Base-by-base conservation (phyloP, 2,113 vertebrate genomes). In the Nothoprocta perdicaria region DNA sequence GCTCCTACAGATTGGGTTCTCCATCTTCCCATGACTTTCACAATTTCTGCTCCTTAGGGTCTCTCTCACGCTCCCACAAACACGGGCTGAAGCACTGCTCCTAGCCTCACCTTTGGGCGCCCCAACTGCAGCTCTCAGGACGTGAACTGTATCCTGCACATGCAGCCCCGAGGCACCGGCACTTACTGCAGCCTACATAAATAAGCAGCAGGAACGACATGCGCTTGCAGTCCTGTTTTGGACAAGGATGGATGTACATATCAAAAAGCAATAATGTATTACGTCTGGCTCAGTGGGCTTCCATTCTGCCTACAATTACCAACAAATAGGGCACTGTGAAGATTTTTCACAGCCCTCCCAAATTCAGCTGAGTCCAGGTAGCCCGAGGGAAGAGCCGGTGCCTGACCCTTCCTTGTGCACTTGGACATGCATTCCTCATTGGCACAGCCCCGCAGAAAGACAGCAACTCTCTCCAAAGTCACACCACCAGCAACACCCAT, bases 71-170 rank as follows among this genome's bases (percentile, higher is more conserved):
- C 33, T 14, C 65, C 68, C 65, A 26, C 38, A 35, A 38, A 29
- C 18, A 31, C 0, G 1, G 58, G 41, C 58, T 16, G 41, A 88
- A 73, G 69, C 16, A 31, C 1, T 22, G 33, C 21, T 17, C 29
- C 53, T 29, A 52, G 6, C n/a, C 84, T 67, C 43, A 53, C 8
- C 43, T 65, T 3, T 48, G 43, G 80, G 62, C 78, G 75, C 35
- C 15, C 38, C 38, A 84, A 26, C 29, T 33, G 8, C 35, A 63
- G 57, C 60, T 11, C 29, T 23, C 57, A 41, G 68, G 57, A 55
- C 7, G 43, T 2, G 31, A 57, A 45, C 4, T 9, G 3, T 66
- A 26, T 40, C 8, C 4, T 21, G 29, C 14, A 45, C 46, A 57
- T 23, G 23, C 46, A 43, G 57, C 33, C 50, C 43, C 48, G 21